These are phyloP conservation scores for Sapajus apella DNA, from an alignment of 2,113 vertebrate species.

Conservation along the genomic window DNA sequence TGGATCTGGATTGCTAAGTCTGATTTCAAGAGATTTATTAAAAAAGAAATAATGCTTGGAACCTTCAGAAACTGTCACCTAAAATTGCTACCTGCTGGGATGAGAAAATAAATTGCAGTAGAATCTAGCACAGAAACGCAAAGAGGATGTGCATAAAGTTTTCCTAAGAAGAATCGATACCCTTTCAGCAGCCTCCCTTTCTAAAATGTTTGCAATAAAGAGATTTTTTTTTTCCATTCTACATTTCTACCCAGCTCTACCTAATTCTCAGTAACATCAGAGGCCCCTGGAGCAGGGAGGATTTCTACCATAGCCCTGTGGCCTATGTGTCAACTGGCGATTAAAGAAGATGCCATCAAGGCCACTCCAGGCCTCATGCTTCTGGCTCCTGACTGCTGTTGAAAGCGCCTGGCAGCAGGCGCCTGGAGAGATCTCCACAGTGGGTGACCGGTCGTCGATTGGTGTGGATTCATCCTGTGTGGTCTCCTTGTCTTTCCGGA, in stretches of 20 bases:
- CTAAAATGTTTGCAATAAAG: background rate
- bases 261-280: background rate
- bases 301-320: accelerated
- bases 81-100: background rate
- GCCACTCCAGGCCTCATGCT: too few relatives aligned
- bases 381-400: background rate
- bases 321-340: background rate
- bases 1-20: background rate
- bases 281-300: background rate
- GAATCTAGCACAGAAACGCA: background rate
- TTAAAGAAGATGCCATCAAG: accelerated
- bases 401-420: accelerated
- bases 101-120: background rate
- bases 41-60: background rate
- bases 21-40: background rate
- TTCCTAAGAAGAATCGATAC: background rate
- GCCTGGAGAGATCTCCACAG: background rate
- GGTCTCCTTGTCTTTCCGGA: background rate
- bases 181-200: background rate
- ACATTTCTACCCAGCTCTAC: background rate
- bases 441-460: accelerated
- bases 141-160: too few relatives aligned
- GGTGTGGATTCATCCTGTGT: too few relatives aligned
- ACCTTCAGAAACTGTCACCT: background rate
- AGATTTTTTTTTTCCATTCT: background rate